These are phyloP conservation scores for Ochropleura leucogaster DNA, from an alignment of 2,888 invertebrate species.

Conservation along the genomic window DNA sequence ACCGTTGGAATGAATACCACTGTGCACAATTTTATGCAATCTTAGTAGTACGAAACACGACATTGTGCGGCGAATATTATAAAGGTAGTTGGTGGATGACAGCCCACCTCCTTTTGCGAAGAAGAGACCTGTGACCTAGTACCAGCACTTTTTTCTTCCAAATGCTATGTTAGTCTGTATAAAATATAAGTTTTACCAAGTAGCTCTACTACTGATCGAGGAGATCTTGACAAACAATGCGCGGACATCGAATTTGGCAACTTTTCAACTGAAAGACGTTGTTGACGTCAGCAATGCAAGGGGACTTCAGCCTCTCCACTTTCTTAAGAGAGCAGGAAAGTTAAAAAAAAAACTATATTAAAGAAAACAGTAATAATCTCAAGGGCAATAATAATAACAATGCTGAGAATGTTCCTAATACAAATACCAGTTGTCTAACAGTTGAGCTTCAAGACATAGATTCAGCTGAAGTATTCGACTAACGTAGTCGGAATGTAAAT, in stretches of 20 bases:
- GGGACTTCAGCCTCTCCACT: neutral
- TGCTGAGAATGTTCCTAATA: constrained; percentile 33
- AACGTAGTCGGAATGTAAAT: constrained; percentile 58
- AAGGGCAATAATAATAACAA: constrained; percentile 4
- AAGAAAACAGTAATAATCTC: neutral
- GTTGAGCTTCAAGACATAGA: constrained; percentile 41
- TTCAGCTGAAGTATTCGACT: constrained; percentile 50
- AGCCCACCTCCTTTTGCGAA: accelerated
- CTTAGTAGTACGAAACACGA: too few species aligned
- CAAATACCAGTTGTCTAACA: constrained; percentile 32
- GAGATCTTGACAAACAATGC: neutral
- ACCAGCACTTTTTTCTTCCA: neutral
- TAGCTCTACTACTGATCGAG: neutral
- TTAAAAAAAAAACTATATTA: neutral
- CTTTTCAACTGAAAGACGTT: neutral
- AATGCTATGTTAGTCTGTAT: neutral
- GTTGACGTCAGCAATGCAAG: neutral
- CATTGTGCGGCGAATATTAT: too few species aligned
- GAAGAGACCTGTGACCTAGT: neutral
- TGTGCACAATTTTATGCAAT: too few species aligned
- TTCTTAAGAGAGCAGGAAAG: neutral
- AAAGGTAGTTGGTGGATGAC: neutral
- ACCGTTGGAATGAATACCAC: too few species aligned
- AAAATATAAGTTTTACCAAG: neutral
- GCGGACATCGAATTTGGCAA: neutral